Conservation (phyloP, 2,888 invertebrate genomes). For the Zaprionus bogoriensis region DNA sequence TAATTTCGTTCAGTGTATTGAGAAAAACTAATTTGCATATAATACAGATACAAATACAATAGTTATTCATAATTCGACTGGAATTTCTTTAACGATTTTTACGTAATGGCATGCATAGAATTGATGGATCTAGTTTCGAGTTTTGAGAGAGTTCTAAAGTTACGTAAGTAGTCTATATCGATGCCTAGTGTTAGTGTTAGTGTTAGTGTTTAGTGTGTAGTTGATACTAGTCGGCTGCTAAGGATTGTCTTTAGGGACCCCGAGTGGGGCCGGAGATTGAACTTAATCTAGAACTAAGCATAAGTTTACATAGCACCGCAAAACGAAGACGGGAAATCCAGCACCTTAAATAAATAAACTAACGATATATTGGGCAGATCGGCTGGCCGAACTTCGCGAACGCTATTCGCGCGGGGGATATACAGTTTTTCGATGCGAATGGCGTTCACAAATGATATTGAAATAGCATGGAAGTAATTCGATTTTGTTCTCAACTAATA, state of each 20-base stretch:
- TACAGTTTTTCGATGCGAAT: slow-evolving; percentile 7
- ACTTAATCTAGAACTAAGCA: slow-evolving; percentile 50
- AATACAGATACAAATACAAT: slow-evolving; percentile 56
- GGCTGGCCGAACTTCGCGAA: slow-evolving; percentile 18
- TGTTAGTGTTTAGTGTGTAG: slow-evolving; percentile 14
- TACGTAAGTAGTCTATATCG: slow-evolving; percentile 25
- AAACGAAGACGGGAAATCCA: slow-evolving; percentile 39
- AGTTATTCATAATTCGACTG: slow-evolving; percentile 54
- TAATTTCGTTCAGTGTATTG: too few relatives aligned
- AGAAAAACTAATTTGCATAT: slow-evolving; percentile 55
- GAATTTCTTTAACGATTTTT: slow-evolving; percentile 32
- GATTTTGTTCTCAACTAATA: slow-evolving; percentile 78
- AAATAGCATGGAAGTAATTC: slow-evolving; percentile 75
- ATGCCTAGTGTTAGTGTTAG: slow-evolving; percentile 23
- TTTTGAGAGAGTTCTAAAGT: slow-evolving; percentile 26
- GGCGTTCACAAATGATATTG: slow-evolving; percentile 47
- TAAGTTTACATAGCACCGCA: slow-evolving; percentile 65
- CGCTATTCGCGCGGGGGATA: neutral
- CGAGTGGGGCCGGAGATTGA: slow-evolving; percentile 25
- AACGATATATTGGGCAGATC: slow-evolving; percentile 23
- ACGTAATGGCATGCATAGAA: slow-evolving; percentile 47
- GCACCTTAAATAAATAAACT: slow-evolving; percentile 52
- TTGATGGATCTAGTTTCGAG: slow-evolving; percentile 58
- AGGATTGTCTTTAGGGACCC: slow-evolving; percentile 64
- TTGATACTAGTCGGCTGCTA: slow-evolving; percentile 53